These are phyloP conservation scores for Scrobipalpa costella DNA, from an alignment of 2,888 invertebrate species.

Conservation along the genomic window DNA sequence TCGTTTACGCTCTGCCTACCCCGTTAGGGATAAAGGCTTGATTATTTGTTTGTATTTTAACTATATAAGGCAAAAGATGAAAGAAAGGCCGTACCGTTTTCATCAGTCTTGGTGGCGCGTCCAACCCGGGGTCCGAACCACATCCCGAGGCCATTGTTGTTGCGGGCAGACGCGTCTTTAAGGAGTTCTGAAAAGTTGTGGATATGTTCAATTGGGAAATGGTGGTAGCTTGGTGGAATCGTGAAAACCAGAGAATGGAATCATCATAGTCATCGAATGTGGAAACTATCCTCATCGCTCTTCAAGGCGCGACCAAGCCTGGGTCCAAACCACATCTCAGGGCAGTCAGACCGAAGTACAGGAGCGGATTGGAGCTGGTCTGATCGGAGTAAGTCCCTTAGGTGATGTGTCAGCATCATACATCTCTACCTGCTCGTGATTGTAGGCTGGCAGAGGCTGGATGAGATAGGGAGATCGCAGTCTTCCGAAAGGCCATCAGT, in stretches of 20 bases:
- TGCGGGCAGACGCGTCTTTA: slow-evolving; percentile 39
- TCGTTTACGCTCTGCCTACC: no score
- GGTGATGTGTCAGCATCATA: no score
- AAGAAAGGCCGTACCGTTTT: slow-evolving; percentile 52
- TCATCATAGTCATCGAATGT: no score
- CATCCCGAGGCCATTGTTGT: slow-evolving; percentile 61
- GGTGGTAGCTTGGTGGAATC: not conserved
- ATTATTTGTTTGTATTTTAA: no score
- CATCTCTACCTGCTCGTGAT: no score
- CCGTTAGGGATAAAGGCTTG: no score
- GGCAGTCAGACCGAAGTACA: slow-evolving; percentile 44
- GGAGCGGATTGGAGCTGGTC: slow-evolving; percentile 38
- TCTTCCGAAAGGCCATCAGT: no score
- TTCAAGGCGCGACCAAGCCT: slow-evolving; percentile 80
- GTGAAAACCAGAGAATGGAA: no score
- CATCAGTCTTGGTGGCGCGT: slow-evolving; percentile 65
- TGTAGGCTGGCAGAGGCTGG: no score
- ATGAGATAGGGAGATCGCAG: no score
- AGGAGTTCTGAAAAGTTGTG: slow-evolving; percentile 30
- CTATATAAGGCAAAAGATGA: not conserved
- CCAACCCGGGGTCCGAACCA: slow-evolving; percentile 87
- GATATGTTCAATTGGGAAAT: not conserved
- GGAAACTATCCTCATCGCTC: slow-evolving; percentile 54
- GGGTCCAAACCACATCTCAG: slow-evolving; percentile 86
- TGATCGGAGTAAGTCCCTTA: slow-evolving; percentile 32